Percentiles rank a stretch among this genome's conserved stretches.
phyloP scores from a whole-genome alignment of 2,113 vertebrate species.

The Pachyramphus minor region DNA sequence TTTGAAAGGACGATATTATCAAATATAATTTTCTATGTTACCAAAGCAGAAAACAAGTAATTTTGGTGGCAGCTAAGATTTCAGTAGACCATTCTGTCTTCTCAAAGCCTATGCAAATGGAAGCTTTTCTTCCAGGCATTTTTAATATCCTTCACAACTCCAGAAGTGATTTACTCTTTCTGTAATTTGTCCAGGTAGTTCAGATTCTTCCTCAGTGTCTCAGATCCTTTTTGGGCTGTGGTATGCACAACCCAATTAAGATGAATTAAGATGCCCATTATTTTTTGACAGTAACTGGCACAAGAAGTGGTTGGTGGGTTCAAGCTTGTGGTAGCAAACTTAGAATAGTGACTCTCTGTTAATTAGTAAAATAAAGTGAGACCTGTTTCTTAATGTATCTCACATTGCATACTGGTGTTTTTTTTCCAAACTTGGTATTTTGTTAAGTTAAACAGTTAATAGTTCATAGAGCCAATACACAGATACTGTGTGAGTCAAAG shows the following conservation, averaged over 20 bases:
- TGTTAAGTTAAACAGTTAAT: not conserved
- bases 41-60: not conserved
- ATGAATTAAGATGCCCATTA: accelerated
- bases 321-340: not conserved
- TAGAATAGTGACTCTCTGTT: not conserved
- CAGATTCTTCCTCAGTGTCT: not conserved
- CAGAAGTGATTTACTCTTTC: not conserved
- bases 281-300: not conserved
- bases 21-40: not conserved
- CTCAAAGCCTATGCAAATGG: not conserved
- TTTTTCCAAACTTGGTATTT: not conserved
- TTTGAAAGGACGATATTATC: not conserved
- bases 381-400: not conserved
- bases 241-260: too few relatives aligned
- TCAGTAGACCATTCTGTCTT: not conserved
- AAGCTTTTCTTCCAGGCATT: not conserved
- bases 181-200: not conserved
- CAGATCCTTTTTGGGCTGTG: not conserved
- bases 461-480: not conserved
- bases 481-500: not conserved
- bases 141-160: not conserved
- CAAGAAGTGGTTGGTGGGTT: not conserved
- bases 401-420: accelerated
- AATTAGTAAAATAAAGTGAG: not conserved
- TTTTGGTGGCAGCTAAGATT: not conserved